These are phyloP conservation scores for Trididemnum miniatum DNA, from an alignment of 23 tunicate species.

Conservation along the genomic window DNA sequence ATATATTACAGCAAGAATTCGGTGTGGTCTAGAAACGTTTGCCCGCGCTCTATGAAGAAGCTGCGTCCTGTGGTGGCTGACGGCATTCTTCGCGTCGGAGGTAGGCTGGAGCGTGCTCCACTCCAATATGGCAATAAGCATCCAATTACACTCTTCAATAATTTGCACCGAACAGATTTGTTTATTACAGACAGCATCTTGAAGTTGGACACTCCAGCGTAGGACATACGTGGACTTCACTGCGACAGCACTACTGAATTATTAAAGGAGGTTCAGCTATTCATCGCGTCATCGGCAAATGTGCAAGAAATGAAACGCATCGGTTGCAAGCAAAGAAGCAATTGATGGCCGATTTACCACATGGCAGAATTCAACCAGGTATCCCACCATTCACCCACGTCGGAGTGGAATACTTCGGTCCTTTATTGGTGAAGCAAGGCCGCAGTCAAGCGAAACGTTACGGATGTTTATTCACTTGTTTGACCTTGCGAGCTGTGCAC, in stretches of 20 bases:
- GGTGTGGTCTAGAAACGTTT: too few species aligned
- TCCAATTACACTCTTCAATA: constrained; percentile 31
- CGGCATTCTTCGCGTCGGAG: constrained; percentile 26
- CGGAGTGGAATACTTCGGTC: constrained; percentile 44
- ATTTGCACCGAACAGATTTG: constrained; percentile 25
- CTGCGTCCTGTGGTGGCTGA: too few species aligned
- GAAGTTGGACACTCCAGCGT: constrained; percentile 34
- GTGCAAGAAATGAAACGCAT: constrained; percentile 38
- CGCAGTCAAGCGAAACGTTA: constrained; percentile 48
- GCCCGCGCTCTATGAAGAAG: too few species aligned
- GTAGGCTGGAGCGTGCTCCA: constrained; percentile 34
- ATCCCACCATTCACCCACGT: constrained; percentile 36
- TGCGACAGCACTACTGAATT: constrained; percentile 55
- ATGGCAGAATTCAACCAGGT: constrained; percentile 17
- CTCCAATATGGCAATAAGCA: constrained; percentile 22
- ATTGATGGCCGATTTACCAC: constrained; percentile 39
- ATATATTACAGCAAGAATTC: too few species aligned
- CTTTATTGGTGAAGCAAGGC: constrained; percentile 26
- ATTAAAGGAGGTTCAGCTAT: constrained; percentile 33
- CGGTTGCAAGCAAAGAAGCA: constrained; percentile 28
- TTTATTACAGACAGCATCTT: constrained; percentile 20
- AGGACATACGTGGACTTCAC: constrained; percentile 27
- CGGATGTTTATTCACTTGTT: constrained; percentile 48
- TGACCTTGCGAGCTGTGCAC: too few species aligned
- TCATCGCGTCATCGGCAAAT: constrained; percentile 34